Base-by-base conservation (phyloP, 2,797 vertebrate species). In the Ibycter americanus region DNA sequence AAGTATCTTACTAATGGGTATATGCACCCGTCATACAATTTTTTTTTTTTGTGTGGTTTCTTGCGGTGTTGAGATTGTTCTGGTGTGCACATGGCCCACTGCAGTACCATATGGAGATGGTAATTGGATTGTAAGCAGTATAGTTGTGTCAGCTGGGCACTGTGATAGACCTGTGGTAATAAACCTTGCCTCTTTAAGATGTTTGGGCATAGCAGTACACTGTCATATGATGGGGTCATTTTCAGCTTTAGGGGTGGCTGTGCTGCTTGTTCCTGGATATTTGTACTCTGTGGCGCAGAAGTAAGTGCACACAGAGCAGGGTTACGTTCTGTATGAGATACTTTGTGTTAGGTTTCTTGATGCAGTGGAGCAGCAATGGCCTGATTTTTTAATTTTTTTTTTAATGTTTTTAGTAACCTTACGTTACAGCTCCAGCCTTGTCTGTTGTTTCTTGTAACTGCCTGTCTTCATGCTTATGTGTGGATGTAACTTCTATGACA, bases 61-160 rank as follows among this genome's bases (percentile, higher is more conserved):
- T 46, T 87, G 6, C 70, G 29, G 51, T 78, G 40, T 61, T 89
- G 38, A 70, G 47, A 17, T 83, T 47, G 6, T 63, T 55, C 15
- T 73, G 59, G 8, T 62, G 34, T 7, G 13, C 10, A 13, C 13
- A 1, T 34, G 32, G 27, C 29, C 27, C n/a, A 38, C 8, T 72
- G 32, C 22, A 65, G 51, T 89, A 58, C 14, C 29, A 7, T 0
- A 22, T 15, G 36, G 67, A 83, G 29, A 21, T 15, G 63, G 27
- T 36, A 79, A 22, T 4, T 87, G 25, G 47, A 40, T 85, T 0
- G 0, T 34, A 12, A 72, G 40, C 3, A 1, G 14, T 66, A 4
- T 19, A 54, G 27, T 62, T 70, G 2, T 78, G 49, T 91, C 74
- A 79, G 6, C 77, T 83, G 66, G 58, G n/a, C 23, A 22, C 44